A percentile compares a stretch with the other conserved stretches of the same genome.
Evolutionary conservation across 2,113 vertebrate genomes (phyloP).

Genomic region (Shinisaurus crocodilurus): DNA sequence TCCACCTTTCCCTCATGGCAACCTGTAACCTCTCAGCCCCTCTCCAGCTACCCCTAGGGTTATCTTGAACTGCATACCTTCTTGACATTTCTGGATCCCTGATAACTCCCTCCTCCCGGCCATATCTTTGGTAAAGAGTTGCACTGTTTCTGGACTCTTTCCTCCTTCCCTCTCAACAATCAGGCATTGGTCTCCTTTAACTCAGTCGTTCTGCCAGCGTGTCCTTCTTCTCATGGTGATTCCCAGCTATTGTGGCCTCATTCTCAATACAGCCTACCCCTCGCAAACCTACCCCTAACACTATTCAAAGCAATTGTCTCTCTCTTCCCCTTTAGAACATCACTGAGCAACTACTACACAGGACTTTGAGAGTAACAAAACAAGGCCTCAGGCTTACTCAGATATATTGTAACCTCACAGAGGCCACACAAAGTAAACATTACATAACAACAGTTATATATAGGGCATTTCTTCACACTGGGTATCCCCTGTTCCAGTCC

Average conservation of each 20-base stretch:
- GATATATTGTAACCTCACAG: no score
- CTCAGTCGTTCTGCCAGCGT: background rate
- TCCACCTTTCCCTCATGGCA: background rate
- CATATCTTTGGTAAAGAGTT: background rate
- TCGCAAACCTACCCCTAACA: background rate
- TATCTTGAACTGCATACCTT: background rate
- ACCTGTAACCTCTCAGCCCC: no score
- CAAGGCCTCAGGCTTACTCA: no score
- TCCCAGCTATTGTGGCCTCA: background rate
- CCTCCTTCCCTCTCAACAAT: background rate
- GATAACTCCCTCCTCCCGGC: background rate
- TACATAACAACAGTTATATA: no score
- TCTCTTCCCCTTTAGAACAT: no score
- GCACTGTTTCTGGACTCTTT: background rate
- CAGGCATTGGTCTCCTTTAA: background rate
- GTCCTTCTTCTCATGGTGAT: background rate
- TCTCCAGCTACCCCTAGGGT: background rate
- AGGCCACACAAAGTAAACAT: no score
- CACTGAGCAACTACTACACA: no score
- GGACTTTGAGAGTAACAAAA: no score
- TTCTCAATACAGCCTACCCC: background rate
- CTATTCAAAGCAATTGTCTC: no score
- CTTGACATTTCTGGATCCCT: background rate
- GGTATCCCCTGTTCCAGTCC: background rate
- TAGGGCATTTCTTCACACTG: no score